phyloP scores from a whole-genome alignment of 37 sponge, comb jelly and placozoan genomes.

The Halisarca cf. caerulea region DNA sequence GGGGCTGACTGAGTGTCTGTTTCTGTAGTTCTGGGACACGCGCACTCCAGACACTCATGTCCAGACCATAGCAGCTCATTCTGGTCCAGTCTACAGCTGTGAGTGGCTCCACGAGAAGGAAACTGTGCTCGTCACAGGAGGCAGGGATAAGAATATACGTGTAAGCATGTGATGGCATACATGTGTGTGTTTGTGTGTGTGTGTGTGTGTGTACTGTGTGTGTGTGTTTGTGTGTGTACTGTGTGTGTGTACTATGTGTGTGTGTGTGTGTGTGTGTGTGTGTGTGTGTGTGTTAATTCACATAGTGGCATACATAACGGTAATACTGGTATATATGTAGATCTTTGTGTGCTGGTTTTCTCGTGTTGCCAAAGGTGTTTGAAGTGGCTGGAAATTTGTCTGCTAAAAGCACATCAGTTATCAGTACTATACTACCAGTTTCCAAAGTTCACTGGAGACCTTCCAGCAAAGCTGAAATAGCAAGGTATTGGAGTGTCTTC shows the following conservation, averaged over 20 bases:
- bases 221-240: neutral
- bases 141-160: constrained; percentile 86
- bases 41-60: constrained; percentile 42
- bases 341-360: neutral
- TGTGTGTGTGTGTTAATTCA: too few relatives aligned
- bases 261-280: too few relatives aligned
- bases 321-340: too few relatives aligned
- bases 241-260: too few relatives aligned
- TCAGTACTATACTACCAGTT: constrained; percentile 6
- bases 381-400: neutral
- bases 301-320: too few relatives aligned
- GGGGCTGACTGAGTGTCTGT: neutral
- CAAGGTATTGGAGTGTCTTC: too few relatives aligned
- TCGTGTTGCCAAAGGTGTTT: neutral
- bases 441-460: constrained; percentile 11
- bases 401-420: neutral
- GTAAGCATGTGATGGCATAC: too few relatives aligned
- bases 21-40: constrained; percentile 78
- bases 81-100: constrained; percentile 83
- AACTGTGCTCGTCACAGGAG: constrained; percentile 65
- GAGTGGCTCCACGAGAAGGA: constrained; percentile 76
- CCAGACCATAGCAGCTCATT: constrained; percentile 47
- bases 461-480: neutral
- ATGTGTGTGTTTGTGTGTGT: neutral
- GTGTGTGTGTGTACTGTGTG: neutral